Base-by-base conservation (phyloP, 2,888 invertebrate genomes). In the Zele albiditarsus region DNA sequence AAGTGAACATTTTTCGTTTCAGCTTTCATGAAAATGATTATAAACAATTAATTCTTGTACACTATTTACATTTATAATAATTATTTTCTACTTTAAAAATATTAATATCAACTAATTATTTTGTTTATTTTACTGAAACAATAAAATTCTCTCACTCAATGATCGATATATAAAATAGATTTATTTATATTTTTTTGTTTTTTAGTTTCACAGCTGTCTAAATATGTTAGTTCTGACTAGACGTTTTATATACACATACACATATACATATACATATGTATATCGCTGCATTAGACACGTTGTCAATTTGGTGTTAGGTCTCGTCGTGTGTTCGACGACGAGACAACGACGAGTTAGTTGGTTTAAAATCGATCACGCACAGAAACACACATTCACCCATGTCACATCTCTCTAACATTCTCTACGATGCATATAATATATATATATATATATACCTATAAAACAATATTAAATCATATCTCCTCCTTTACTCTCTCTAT, bases 301-400 rank as follows among this genome's bases (percentile, higher is more conserved):
- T 88, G 87, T 88, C 88, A 88, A 87, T 88, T 87, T 86, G 84
- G 79, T 78, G 78, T 79, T 79, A 80, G 79, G 83, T 46, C 46
- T n/a, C 16, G 46, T n/a, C 42, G 46, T 46, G 42, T 76, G 60
- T 46, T 76, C 58, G 67, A 69, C 67, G 71, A 67, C 76, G 38
- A 72, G 71, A 67, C 76, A 49, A 72, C 73, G 74, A 75, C 76
- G 78, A 77, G 80, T 81, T 82, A 80, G 82, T 82, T 82, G 82
- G 84, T 86, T 88, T 84, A 87, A 88, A 88, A 88, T 88, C 88
- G 86, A 88, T 88, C 84, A 84, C 79, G 79, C 79, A 70, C 81
- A 81, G 80, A 78, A 53, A 42, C 27, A 42, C 27, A 23, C 49
- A 71, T 42, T 23, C 16, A 23, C 16, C 62, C 27, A 60, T 23